Base-by-base conservation (phyloP, 1,140 invertebrate genomes). In the Hormaphis cornu region DNA sequence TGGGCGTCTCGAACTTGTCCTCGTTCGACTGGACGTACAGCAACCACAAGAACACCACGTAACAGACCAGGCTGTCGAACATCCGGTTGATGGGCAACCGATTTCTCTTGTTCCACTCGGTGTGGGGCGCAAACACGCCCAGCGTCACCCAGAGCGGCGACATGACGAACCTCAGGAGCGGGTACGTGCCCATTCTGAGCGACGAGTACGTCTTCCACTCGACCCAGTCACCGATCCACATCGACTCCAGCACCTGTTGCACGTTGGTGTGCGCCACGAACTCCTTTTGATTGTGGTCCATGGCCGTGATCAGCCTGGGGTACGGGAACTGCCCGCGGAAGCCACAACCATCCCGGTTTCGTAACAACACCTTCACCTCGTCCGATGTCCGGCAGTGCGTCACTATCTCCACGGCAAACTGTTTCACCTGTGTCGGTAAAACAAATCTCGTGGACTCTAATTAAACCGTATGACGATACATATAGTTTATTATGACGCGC, bases 181-280 rank as follows among this genome's bases (percentile, higher is more conserved):
- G 42, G 4, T 77, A 75, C 3, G 80, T 71, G 1, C 75, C 71
- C 73, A 80, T 80, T 0, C 73, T 33, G 4, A 76, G 48, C 0
- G 40, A 44, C 0, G 76, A 76, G 73, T 79, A 83, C 18, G 76
- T 73, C 61, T 78, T 79, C 82, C 84, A 85, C 24, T 79, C 78
- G 71, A 80, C 76, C 80, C 82, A 85, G 30, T 82, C 78, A 0
- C 80, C 83, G 4, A 80, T 73, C 86, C 86, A 85, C 48, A 78
- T 75, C 30, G 76, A 72, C 50, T 77, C 75, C 56, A 83, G 73
- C 4, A 72, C 74, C 75, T 87, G 85, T 76, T 90, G 88, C 20
- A 86, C 84, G 73, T 88, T 86, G 0, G 86, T 83, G 76, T 89
- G 86, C 2, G 87, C 85, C 0, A 90, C 85, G 74, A 90, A 89